Percentiles rank a stretch among this genome's conserved stretches.
These are phyloP conservation scores for Catharus bicknelli DNA, from an alignment of 2,113 vertebrate species.

Conservation along the genomic window DNA sequence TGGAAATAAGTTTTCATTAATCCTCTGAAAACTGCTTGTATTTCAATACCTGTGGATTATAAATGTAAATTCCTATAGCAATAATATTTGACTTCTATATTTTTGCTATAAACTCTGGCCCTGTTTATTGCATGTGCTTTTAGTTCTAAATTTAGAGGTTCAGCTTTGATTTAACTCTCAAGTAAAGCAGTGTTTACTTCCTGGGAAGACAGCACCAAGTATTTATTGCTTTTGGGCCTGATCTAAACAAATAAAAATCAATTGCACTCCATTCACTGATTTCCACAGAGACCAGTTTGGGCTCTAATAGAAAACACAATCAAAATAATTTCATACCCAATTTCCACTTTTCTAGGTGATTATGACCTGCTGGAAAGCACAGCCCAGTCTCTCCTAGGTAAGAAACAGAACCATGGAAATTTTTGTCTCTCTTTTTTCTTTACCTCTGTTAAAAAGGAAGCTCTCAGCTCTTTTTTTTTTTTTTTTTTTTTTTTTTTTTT, in stretches of 20 bases:
- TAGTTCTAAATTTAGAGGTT: background rate
- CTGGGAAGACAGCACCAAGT: background rate
- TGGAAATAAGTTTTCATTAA: background rate
- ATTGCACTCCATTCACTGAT: background rate
- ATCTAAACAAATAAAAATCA: conserved; percentile 25
- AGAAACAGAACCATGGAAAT: background rate
- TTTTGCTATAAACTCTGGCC: background rate
- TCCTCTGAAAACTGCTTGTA: background rate
- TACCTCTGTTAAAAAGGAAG: background rate
- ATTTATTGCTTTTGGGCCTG: conserved; percentile 10
- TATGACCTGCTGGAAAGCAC: conserved; percentile 63
- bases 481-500: background rate
- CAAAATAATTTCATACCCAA: background rate
- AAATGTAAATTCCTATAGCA: background rate
- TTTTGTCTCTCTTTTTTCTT: background rate
- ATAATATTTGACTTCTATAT: background rate
- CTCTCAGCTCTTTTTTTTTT: background rate
- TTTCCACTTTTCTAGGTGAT: conserved; percentile 67
- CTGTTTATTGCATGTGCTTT: accelerated
- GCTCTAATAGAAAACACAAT: background rate
- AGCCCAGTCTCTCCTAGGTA: conserved; percentile 70
- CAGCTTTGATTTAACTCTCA: background rate
- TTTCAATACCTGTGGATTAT: background rate
- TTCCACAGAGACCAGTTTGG: background rate
- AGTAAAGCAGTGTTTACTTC: background rate